Conservation (phyloP, 1,140 invertebrate genomes). For the Phortica variegata region DNA sequence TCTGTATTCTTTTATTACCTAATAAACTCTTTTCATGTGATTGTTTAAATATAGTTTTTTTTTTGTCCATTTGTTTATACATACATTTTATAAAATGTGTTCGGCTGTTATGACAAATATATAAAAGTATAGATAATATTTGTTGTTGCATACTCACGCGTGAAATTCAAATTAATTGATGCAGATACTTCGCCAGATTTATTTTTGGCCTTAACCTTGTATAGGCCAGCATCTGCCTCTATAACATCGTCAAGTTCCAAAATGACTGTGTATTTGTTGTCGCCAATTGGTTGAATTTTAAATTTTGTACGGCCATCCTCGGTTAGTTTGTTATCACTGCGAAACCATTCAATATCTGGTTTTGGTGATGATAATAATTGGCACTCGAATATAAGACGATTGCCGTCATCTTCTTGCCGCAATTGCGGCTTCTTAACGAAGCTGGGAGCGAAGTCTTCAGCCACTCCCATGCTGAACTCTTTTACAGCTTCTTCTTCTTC, state of each 20-base stretch:
- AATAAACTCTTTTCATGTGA: neutral
- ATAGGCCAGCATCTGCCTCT: constrained; percentile 93
- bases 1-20: too few species aligned
- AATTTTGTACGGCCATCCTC: constrained; percentile 84
- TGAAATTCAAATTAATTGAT: constrained; percentile 98
- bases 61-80: neutral
- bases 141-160: constrained; percentile 95
- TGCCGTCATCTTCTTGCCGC: constrained; percentile 93
- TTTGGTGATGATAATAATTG: constrained; percentile 84
- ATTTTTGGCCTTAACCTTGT: constrained; percentile 97
- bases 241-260: constrained; percentile 94
- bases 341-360: constrained; percentile 89
- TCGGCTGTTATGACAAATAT: too few species aligned
- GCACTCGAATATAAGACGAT: constrained; percentile 93
- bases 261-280: constrained; percentile 85
- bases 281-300: constrained; percentile 79
- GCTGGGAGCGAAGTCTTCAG: constrained; percentile 93
- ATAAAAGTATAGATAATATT: too few species aligned
- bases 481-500: constrained; percentile 25
- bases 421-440: constrained; percentile 96
- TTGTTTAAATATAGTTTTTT: neutral
- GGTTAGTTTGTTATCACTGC: constrained; percentile 78
- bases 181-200: constrained; percentile 96
- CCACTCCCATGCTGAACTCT: constrained; percentile 54
- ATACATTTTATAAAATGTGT: too few species aligned